Conservation (phyloP, 2,797 vertebrate genomes). For the Hippocampus kuda region DNA sequence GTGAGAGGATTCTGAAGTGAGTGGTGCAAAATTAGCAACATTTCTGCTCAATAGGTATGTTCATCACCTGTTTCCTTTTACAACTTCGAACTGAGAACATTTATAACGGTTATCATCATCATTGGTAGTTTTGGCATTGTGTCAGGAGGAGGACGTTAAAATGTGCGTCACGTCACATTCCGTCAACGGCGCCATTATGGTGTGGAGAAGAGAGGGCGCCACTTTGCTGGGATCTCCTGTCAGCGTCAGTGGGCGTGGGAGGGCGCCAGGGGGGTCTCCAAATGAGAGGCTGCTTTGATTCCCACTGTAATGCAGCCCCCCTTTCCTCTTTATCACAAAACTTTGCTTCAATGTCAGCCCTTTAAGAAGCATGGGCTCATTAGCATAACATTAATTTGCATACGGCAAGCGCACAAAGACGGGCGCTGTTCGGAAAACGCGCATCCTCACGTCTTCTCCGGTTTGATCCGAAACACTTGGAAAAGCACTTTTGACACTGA, state of each 20-base stretch:
- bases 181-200: background rate
- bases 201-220: constrained; percentile 6
- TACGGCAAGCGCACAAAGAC: constrained; percentile 38
- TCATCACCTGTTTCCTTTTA: too few relatives aligned
- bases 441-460: constrained; percentile 11
- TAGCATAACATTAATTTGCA: constrained; percentile 50
- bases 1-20: too few relatives aligned
- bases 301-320: constrained; percentile 21
- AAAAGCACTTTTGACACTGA: background rate
- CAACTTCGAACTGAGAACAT: too few relatives aligned
- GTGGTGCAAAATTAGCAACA: too few relatives aligned
- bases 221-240: constrained; percentile 24
- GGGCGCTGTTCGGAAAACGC: constrained; percentile 39
- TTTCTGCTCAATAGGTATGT: too few relatives aligned
- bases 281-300: constrained; percentile 51
- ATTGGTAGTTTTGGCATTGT: too few relatives aligned
- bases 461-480: background rate
- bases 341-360: constrained; percentile 48
- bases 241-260: constrained; percentile 43
- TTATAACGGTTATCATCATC: too few relatives aligned
- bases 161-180: background rate
- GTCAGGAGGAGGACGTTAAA: background rate
- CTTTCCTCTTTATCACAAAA: constrained; percentile 26
- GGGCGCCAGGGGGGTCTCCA: constrained; percentile 4
- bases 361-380: constrained; percentile 43